These are phyloP conservation scores for Valencia hispanica DNA, from an alignment of 2,797 vertebrate genomes.

Conservation along the genomic window DNA sequence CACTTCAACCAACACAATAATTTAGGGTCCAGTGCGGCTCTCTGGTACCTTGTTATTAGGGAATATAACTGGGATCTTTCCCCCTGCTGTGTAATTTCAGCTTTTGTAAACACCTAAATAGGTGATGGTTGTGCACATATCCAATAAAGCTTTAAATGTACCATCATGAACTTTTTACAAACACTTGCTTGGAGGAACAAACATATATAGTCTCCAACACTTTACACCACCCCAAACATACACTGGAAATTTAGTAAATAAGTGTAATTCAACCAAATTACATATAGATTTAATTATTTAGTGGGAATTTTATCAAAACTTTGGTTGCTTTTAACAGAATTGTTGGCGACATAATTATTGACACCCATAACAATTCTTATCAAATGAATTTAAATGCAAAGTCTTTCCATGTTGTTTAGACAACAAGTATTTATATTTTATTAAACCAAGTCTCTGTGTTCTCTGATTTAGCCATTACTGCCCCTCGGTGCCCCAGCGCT, in stretches of 20 bases:
- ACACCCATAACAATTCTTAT: too few species aligned
- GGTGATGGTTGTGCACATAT: not conserved
- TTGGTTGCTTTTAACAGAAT: too few species aligned
- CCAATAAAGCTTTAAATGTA: not conserved
- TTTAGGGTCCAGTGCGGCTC: not conserved
- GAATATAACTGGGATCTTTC: conserved; percentile 20
- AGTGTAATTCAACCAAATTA: not conserved
- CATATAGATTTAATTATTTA: not conserved
- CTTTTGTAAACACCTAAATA: conserved; percentile 12
- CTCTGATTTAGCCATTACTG: too few species aligned
- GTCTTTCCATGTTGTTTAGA: too few species aligned
- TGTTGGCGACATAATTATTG: too few species aligned
- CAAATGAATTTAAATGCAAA: too few species aligned
- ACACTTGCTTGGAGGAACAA: conserved; percentile 1
- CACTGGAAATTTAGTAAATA: not conserved
- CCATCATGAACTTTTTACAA: conserved; percentile 7
- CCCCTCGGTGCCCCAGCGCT: too few species aligned
- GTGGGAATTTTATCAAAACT: too few species aligned
- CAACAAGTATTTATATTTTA: too few species aligned
- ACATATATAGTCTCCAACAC: not conserved
- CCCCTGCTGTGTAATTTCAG: conserved; percentile 38
- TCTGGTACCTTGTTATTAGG: conserved; percentile 19
- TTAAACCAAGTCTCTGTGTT: too few species aligned
- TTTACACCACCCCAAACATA: not conserved
- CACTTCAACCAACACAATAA: not conserved